Conservation (phyloP, 2,888 invertebrate species). For the Creontiades dilutus region DNA sequence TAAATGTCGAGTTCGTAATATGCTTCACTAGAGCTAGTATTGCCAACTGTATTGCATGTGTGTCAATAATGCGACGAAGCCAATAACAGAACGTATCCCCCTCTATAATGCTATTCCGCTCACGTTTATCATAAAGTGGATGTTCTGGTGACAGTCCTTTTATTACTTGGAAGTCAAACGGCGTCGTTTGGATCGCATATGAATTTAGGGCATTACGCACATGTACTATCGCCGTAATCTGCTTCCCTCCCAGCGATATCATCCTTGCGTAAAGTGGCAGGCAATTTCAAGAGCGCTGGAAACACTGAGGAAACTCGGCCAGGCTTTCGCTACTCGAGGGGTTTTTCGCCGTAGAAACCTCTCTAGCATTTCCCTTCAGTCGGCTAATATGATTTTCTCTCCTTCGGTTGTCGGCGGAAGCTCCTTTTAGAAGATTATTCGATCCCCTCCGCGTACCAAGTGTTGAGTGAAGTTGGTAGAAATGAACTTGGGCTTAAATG, state of each 20-base stretch:
- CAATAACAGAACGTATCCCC: background rate
- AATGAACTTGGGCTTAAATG: constrained; percentile 1
- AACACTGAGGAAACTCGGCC: background rate
- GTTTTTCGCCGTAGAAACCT: constrained; percentile 22
- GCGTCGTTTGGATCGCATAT: background rate
- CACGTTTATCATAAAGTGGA: constrained; percentile 25
- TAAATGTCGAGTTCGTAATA: background rate
- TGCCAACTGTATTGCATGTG: background rate
- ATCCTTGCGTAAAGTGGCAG: background rate
- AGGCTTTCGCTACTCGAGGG: background rate
- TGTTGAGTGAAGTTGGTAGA: background rate
- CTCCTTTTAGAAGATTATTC: constrained; percentile 9
- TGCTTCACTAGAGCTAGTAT: background rate
- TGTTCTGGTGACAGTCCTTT: background rate
- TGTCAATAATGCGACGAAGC: background rate
- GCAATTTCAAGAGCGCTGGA: background rate
- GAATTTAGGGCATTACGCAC: constrained; percentile 12
- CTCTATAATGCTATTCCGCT: background rate
- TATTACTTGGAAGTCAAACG: background rate
- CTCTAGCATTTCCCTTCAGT: background rate
- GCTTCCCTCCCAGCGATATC: background rate
- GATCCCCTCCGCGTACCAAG: background rate
- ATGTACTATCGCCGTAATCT: background rate
- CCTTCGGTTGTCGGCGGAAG: constrained; percentile 23
- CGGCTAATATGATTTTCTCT: constrained; percentile 5